A percentile compares a stretch with the other conserved stretches of the same genome.
Conservation (phyloP, 1,140 invertebrate species). For the Lamellibrachia luymesi region DNA sequence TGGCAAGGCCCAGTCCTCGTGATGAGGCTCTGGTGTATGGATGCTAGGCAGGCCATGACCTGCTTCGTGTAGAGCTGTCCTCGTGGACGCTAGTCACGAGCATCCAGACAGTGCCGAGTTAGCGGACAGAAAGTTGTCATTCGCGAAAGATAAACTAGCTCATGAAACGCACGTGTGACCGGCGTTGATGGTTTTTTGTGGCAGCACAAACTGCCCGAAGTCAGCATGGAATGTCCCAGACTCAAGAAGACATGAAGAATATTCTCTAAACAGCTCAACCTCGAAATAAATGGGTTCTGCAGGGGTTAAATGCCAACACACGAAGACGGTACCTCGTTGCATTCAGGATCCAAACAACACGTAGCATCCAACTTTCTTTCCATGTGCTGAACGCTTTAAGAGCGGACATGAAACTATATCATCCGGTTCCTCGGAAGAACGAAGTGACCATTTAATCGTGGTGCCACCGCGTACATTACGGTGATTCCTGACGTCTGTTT, state of each 20-base stretch:
- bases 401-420: neutral
- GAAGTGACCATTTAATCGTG: neutral
- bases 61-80: too few relatives aligned
- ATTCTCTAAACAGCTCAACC: neutral
- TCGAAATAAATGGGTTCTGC: neutral
- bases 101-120: neutral
- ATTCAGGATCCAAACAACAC: neutral
- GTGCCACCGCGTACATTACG: neutral
- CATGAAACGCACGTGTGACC: neutral
- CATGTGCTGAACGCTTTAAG: neutral
- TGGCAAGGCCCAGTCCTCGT: too few relatives aligned
- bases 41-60: neutral
- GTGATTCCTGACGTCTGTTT: neutral
- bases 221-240: neutral
- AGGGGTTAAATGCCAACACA: neutral
- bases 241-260: neutral
- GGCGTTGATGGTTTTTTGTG: neutral
- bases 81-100: neutral
- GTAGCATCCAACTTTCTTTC: neutral
- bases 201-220: neutral
- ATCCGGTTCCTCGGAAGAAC: too few relatives aligned
- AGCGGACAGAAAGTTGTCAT: neutral
- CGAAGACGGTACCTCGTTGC: too few relatives aligned
- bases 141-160: neutral
- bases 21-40: neutral